phyloP scores from a whole-genome alignment of 2,113 vertebrate genomes.

The Pluvialis apricaria region DNA sequence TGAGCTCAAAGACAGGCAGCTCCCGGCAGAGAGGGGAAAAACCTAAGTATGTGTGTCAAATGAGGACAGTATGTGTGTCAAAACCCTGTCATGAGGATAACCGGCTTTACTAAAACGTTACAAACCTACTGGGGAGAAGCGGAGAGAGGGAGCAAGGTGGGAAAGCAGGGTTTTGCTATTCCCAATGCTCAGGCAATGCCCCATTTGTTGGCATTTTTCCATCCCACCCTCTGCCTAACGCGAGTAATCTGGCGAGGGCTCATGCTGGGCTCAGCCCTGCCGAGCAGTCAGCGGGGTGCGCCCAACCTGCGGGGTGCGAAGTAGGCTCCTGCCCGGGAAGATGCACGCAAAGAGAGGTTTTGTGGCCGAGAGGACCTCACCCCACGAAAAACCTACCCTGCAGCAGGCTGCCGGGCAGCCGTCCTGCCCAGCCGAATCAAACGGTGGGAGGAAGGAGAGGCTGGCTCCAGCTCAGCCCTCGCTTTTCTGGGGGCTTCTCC shows the following conservation, averaged over 20 bases:
- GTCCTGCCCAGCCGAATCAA: accelerated
- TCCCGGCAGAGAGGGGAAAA: background rate
- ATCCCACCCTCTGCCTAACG: background rate
- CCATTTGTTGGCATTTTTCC: background rate
- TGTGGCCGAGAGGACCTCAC: accelerated
- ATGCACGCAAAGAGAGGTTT: background rate
- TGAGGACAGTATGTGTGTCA: background rate
- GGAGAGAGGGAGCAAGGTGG: background rate
- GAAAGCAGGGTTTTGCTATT: background rate
- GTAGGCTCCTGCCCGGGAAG: background rate
- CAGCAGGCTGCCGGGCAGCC: background rate
- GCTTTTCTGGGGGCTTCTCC: background rate
- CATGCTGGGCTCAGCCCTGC: background rate
- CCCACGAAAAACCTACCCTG: background rate
- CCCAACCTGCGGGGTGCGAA: accelerated
- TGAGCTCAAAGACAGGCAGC: background rate
- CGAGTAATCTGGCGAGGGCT: background rate
- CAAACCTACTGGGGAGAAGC: background rate
- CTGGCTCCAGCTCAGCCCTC: background rate
- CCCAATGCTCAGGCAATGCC: background rate
- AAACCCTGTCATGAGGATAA: background rate
- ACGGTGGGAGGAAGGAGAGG: background rate
- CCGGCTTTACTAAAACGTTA: background rate
- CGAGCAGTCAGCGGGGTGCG: accelerated
- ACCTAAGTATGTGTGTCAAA: background rate